These are phyloP conservation scores for Bembecia ichneumoniformis DNA, from an alignment of 2,888 invertebrate genomes.

Conservation along the genomic window DNA sequence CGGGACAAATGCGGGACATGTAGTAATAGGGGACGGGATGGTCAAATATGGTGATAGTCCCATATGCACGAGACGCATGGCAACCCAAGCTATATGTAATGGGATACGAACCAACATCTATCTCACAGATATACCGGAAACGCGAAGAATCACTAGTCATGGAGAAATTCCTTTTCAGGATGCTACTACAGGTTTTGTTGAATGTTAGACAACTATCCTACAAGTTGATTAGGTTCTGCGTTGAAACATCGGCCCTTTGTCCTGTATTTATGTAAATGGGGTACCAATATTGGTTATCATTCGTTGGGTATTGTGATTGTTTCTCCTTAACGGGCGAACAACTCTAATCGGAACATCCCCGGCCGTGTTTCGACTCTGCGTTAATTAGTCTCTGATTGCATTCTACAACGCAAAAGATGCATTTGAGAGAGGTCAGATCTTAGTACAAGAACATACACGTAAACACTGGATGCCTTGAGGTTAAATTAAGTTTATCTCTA, in stretches of 20 bases:
- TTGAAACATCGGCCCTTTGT: constrained; percentile 3
- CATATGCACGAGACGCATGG: too few species aligned
- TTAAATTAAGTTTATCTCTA: too few species aligned
- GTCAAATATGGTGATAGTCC: too few species aligned
- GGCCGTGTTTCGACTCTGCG: constrained; percentile 43
- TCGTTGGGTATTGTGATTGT: constrained; percentile 64
- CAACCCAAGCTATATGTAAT: too few species aligned
- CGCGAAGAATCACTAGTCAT: too few species aligned
- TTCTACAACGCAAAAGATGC: constrained; percentile 20
- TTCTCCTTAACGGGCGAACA: constrained; percentile 59
- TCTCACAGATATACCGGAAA: too few species aligned
- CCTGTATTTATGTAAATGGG: background rate
- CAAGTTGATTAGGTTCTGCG: background rate
- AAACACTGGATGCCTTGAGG: too few species aligned
- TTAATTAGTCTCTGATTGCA: constrained; percentile 63
- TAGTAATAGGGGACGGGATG: too few species aligned
- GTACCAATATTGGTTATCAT: constrained; percentile 15
- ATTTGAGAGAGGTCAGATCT: constrained; percentile 33
- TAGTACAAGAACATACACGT: constrained; percentile 6
- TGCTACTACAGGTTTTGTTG: background rate
- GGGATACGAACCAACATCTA: too few species aligned
- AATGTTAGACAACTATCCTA: too few species aligned
- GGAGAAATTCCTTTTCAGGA: too few species aligned
- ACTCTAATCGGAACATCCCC: constrained; percentile 64
- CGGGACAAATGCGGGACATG: too few species aligned